Conservation (phyloP, 2,888 invertebrate species). For the Andrena flavipes region DNA sequence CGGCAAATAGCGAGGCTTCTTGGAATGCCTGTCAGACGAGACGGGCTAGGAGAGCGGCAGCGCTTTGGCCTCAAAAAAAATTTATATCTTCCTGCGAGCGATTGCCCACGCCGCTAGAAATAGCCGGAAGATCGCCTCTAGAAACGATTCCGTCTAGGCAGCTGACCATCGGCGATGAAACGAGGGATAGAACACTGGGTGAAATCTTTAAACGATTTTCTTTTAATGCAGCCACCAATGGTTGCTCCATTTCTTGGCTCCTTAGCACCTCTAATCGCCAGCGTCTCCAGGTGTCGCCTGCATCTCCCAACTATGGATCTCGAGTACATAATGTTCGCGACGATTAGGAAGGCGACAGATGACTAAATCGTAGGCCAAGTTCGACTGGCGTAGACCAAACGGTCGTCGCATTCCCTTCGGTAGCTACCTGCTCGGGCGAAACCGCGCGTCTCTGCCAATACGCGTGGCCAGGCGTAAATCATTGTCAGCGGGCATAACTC, state of each 20-base stretch:
- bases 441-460: conserved; percentile 55
- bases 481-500: conserved; percentile 55
- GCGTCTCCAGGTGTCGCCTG: no score
- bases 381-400: neutral
- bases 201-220: no score
- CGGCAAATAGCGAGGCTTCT: conserved; percentile 45
- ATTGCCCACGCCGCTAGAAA: neutral
- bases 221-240: no score
- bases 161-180: neutral
- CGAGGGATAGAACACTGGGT: no score
- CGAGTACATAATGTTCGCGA: no score
- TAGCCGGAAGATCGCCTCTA: no score
- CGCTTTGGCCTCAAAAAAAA: conserved; percentile 13
- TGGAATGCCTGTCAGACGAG: conserved; percentile 24
- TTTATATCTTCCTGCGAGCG: conserved; percentile 43
- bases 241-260: no score
- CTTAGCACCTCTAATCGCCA: no score
- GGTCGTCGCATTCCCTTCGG: conserved; percentile 17
- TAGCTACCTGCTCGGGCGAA: conserved; percentile 23
- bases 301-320: no score
- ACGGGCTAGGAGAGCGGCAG: neutral
- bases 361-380: neutral
- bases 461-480: conserved; percentile 60
- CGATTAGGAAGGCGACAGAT: neutral
- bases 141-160: neutral